Evolutionary conservation across 2,888 invertebrate species (phyloP).

Genomic region (Stegophylla sp.): DNA sequence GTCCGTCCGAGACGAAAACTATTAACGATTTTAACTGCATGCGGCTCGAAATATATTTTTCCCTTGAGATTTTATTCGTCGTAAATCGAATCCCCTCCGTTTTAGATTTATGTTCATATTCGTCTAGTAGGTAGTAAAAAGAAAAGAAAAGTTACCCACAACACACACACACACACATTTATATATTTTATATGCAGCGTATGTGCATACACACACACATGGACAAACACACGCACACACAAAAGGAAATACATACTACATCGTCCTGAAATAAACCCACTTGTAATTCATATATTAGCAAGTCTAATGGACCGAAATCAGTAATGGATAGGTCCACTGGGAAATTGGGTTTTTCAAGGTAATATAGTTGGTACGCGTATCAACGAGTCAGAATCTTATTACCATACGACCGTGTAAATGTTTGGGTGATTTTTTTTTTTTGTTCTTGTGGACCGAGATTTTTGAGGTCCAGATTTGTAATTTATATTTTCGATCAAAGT

Average conservation of each 20-base stretch:
- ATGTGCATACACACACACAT: background rate
- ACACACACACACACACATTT: too few relatives aligned
- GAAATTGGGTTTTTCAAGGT: too few relatives aligned
- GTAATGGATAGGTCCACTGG: background rate
- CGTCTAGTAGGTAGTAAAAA: slow-evolving; percentile 36
- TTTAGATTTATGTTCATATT: slow-evolving; percentile 24
- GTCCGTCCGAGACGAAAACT: background rate
- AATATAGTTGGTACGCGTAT: too few relatives aligned
- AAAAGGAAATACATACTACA: background rate
- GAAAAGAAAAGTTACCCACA: background rate
- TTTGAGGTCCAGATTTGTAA: too few relatives aligned
- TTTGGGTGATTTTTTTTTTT: too few relatives aligned
- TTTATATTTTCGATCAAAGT: too few relatives aligned
- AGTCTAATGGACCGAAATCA: slow-evolving; percentile 29
- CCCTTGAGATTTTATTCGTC: slow-evolving; percentile 33
- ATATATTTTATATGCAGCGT: too few relatives aligned
- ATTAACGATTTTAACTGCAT: slow-evolving; percentile 16
- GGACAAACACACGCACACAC: background rate
- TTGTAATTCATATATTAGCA: slow-evolving; percentile 11
- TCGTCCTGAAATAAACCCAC: background rate
- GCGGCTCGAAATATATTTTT: slow-evolving; percentile 7
- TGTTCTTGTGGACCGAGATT: too few relatives aligned
- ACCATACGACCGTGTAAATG: too few relatives aligned
- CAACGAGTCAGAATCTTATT: too few relatives aligned
- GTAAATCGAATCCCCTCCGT: slow-evolving; percentile 36